Base-by-base conservation (phyloP, 2,888 invertebrate genomes). In the Agonopterix subpropinquella region DNA sequence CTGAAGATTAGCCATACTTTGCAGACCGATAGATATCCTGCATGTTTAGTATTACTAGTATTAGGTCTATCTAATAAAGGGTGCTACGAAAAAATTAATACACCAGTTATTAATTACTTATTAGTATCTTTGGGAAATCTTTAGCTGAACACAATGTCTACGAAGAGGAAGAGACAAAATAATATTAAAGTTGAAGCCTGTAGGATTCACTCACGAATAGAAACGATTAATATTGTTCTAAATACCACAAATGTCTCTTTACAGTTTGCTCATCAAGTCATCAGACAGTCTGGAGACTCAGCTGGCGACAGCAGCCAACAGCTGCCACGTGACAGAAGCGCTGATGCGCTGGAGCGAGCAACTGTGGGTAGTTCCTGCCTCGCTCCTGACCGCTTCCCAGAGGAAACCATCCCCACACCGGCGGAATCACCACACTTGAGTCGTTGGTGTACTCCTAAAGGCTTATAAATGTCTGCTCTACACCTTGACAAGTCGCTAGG, bases 231-330 rank as follows among this genome's bases (percentile, higher is more conserved):
- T 37, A 37, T 18, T 28, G 28, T 28, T 7, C 28, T 28, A 28
- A 18, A 37, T 37, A 37, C 5, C 1, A 41, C 41, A 39, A 39
- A 39, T 11, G 11, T 13, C 42, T 41, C 35, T 41, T 70, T 72
- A 11, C 89, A 92, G 87, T 89, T 91, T 66, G 70, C 89, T 67
- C 87, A 93, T 82, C 89, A 92, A 85, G 89, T 90, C 67, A 83
- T 92, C 86, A 41, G 89, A 89, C 70, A 83, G 84, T 56, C 89
- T 94, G 64, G 92, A 90, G 64, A 93, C 92, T 43, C 95, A 96
- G 76, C 91, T 96, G 4, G 93, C 94, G 56, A 93, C 95, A 78
- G 97, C 97, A 0, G 96, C 96, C 4, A 92, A 95, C 65, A 97
- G 96, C 63, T 96, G 96, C 70, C 93, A 92, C 71, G 92, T 97